A percentile compares a stretch with the other conserved stretches of the same genome.
These are phyloP conservation scores for Tholera decimalis DNA, from an alignment of 2,888 invertebrate genomes.

Conservation along the genomic window DNA sequence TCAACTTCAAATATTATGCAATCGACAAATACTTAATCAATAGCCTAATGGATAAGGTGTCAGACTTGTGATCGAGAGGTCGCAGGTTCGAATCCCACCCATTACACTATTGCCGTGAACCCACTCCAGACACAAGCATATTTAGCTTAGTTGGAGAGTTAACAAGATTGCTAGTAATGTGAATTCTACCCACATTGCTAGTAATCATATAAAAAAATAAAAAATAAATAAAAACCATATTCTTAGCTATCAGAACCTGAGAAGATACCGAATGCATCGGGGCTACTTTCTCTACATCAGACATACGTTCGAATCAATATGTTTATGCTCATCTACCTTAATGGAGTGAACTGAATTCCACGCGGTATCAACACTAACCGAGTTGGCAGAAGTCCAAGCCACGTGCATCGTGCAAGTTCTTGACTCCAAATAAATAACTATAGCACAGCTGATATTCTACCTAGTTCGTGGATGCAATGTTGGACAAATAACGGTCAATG, in stretches of 20 bases:
- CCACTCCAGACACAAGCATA: too few relatives aligned
- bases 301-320: constrained; percentile 47
- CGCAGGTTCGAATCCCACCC: too few relatives aligned
- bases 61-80: too few relatives aligned
- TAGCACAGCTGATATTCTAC: constrained; percentile 33
- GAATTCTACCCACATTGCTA: too few relatives aligned
- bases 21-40: too few relatives aligned
- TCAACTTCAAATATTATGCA: too few relatives aligned
- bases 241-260: too few relatives aligned
- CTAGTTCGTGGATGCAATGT: constrained; percentile 20
- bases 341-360: constrained; percentile 59
- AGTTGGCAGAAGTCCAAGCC: constrained; percentile 56
- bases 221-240: too few relatives aligned
- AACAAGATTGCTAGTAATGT: too few relatives aligned
- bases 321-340: constrained; percentile 50
- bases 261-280: background rate
- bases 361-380: constrained; percentile 59
- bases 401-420: constrained; percentile 46
- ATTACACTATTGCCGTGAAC: too few relatives aligned
- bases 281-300: constrained; percentile 19
- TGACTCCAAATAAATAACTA: constrained; percentile 51
- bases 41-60: too few relatives aligned
- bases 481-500: constrained; percentile 1
- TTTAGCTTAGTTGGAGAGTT: too few relatives aligned
- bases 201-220: background rate